phyloP scores from a whole-genome alignment of 2,113 vertebrate species.

The Cyrtonyx montezumae region DNA sequence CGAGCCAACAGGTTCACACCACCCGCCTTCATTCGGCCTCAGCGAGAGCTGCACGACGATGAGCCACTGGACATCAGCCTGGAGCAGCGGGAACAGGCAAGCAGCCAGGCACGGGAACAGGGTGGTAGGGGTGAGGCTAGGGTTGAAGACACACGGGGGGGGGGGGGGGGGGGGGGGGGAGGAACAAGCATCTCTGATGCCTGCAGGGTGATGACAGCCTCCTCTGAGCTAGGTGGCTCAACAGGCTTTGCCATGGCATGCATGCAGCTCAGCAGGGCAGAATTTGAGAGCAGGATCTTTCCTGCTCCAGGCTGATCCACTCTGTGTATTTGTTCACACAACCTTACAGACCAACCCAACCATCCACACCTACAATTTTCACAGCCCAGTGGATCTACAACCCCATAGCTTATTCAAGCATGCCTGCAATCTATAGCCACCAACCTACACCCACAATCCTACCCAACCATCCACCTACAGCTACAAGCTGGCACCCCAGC shows the following conservation, averaged over 20 bases:
- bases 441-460: neutral
- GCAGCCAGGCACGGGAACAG: neutral
- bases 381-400: neutral
- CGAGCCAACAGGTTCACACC: constrained; percentile 87
- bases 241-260: neutral
- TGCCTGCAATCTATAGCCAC: neutral
- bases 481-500: neutral
- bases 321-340: accelerated
- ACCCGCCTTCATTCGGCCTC: constrained; percentile 89
- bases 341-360: neutral
- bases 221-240: neutral
- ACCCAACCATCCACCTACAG: neutral
- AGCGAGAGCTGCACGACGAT: constrained; percentile 87
- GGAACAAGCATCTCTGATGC: too few relatives aligned
- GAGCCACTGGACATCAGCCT: constrained; percentile 86
- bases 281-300: neutral
- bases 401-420: neutral
- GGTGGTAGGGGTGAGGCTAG: neutral
- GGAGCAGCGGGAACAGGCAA: constrained; percentile 87
- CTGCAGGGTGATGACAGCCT: accelerated
- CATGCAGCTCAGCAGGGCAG: neutral
- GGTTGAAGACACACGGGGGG: neutral
- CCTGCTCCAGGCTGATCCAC: neutral
- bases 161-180: too few relatives aligned
- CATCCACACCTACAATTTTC: neutral